These are phyloP conservation scores for Nibea coibor DNA, from an alignment of 2,113 vertebrate species.

Conservation along the genomic window DNA sequence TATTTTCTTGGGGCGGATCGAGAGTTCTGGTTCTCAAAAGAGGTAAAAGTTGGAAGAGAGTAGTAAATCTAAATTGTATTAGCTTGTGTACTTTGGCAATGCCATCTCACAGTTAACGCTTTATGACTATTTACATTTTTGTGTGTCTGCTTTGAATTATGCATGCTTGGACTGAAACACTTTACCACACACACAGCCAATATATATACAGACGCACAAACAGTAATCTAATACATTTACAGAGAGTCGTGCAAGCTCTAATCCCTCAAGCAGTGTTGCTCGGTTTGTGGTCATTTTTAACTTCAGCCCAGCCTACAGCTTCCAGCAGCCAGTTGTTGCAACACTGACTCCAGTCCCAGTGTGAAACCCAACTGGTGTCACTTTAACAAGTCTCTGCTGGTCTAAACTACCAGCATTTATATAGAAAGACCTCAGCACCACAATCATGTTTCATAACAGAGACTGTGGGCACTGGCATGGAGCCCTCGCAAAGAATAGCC, in stretches of 20 bases:
- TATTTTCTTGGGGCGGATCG: neutral
- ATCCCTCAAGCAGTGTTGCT: neutral
- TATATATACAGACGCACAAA: neutral
- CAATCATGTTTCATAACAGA: slow-evolving; percentile 44
- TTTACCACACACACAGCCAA: neutral
- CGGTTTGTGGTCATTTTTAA: slow-evolving; percentile 22
- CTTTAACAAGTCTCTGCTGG: slow-evolving; percentile 18
- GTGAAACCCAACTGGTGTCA: slow-evolving; percentile 21
- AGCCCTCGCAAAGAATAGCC: slow-evolving; percentile 7
- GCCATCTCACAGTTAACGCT: neutral
- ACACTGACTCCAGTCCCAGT: neutral
- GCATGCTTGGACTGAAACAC: neutral
- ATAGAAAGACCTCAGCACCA: slow-evolving; percentile 12
- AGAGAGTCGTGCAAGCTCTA: neutral
- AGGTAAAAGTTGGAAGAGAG: neutral
- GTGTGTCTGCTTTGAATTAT: slow-evolving; percentile 15
- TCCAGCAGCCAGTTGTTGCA: neutral
- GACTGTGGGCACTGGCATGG: slow-evolving; percentile 47
- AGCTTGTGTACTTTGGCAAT: neutral
- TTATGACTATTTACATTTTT: neutral
- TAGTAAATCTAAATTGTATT: neutral
- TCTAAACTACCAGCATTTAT: slow-evolving; percentile 24
- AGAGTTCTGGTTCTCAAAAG: neutral
- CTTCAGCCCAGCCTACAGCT: neutral
- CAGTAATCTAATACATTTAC: neutral